Base-by-base conservation (phyloP, 2,888 invertebrate species). In the Leptogaster cylindrica region DNA sequence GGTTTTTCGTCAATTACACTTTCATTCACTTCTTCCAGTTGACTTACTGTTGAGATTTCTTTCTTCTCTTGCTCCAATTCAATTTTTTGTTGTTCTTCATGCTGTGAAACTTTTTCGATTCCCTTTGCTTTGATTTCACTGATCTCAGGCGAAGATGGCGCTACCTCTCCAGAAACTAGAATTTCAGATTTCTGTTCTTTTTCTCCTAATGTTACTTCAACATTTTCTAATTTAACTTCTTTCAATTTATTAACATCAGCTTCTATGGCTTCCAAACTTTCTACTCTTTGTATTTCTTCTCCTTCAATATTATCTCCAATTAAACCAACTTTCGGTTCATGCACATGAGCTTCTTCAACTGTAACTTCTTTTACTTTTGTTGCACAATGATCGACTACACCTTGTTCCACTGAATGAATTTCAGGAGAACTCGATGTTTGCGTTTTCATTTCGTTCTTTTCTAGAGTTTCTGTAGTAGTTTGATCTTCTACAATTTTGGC, bases 401-500 rank as follows among this genome's bases (percentile, higher is more conserved):
- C 63, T 66, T 67, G 70, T 71, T n/a, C n/a, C n/a, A n/a, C n/a
- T n/a, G n/a, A n/a, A n/a, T n/a, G n/a, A n/a, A n/a, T n/a, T 70
- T 64, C n/a, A n/a, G n/a, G n/a, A n/a, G n/a, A n/a, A n/a, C n/a
- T n/a, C n/a, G n/a, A n/a, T n/a, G n/a, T n/a, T n/a, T n/a, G n/a
- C 69, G 31, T 55, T 55, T 66, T 52, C 71, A 64, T 71, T 66
- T 44, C 3, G 66, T 33, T 48, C 72, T 67, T 23, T n/a, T n/a
- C n/a, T n/a, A n/a, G n/a, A n/a, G n/a, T n/a, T n/a, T n/a, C n/a
- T n/a, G n/a, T n/a, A n/a, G n/a, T n/a, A n/a, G n/a, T n/a, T n/a
- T n/a, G n/a, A n/a, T n/a, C n/a, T 66, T 1, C 61, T 66, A 28
- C 71, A 48, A 3, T 8, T 16, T 20, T 8, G 25, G 66, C 33